Percentiles rank a stretch among this genome's conserved stretches.
Evolutionary conservation across 2,888 invertebrate species (phyloP).

Genomic region (Drosophila colorata): DNA sequence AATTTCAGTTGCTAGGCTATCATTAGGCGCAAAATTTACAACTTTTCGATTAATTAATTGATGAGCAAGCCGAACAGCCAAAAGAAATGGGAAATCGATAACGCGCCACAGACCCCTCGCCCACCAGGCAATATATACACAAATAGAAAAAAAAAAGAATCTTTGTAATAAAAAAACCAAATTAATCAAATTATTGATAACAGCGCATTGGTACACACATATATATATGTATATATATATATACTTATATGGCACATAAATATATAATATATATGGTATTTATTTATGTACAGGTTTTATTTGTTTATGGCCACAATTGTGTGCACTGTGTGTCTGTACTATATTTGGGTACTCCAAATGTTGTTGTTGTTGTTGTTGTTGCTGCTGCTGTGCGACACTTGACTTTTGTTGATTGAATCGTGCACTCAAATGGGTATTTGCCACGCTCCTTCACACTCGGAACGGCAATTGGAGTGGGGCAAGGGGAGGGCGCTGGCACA

Average conservation of each 20-base stretch:
- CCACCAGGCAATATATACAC: background rate
- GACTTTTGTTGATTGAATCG: conserved; percentile 22
- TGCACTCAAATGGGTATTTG: conserved; percentile 3
- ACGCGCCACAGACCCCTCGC: background rate
- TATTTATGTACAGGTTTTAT: background rate
- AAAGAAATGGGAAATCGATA: conserved; percentile 32
- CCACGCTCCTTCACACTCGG: background rate
- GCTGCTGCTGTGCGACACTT: conserved; percentile 13
- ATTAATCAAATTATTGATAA: conserved; percentile 33
- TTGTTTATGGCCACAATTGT: conserved; percentile 7
- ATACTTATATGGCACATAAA: background rate
- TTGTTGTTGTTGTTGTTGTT: background rate
- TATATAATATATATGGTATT: background rate
- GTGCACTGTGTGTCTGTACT: background rate
- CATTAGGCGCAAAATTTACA: background rate
- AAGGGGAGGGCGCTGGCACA: conserved; percentile 1
- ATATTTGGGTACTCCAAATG: background rate
- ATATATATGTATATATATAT: conserved; percentile 2
- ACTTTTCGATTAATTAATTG: conserved; percentile 7
- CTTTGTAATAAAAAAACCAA: conserved; percentile 3
- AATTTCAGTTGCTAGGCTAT: conserved; percentile 7
- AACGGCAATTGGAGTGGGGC: too few species aligned
- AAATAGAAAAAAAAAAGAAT: background rate
- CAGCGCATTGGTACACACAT: conserved; percentile 1
- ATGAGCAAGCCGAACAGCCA: background rate